phyloP scores from a whole-genome alignment of 2,797 vertebrate genomes.

The Podarcis siculus region DNA sequence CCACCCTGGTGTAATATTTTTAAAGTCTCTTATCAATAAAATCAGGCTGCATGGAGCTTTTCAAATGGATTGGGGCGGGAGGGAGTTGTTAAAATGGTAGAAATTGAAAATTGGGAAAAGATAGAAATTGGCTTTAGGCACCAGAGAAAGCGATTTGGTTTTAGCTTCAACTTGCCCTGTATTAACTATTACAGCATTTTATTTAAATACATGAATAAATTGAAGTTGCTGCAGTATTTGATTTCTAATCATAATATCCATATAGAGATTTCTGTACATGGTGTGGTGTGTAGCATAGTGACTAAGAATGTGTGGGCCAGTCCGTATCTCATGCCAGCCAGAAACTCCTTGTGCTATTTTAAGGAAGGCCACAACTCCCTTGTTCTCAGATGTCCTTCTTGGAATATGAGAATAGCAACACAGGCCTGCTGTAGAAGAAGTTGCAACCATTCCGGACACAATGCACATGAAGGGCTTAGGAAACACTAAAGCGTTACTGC shows the following conservation, averaged over 20 bases:
- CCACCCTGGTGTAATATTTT: not conserved
- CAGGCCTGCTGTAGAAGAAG: not conserved
- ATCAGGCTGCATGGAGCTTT: slow-evolving; percentile 21
- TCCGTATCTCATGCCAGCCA: not conserved
- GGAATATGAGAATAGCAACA: not conserved
- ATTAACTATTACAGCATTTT: slow-evolving; percentile 17
- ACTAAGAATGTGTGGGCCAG: not conserved
- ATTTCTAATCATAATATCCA: not conserved
- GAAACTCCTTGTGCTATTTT: not conserved
- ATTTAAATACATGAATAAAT: slow-evolving; percentile 13
- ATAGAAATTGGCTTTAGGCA: slow-evolving; percentile 4
- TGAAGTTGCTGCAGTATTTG: not conserved
- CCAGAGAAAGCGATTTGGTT: slow-evolving; percentile 11
- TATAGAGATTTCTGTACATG: not conserved
- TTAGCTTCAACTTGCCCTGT: not conserved
- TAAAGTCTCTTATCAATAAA: slow-evolving; percentile 28
- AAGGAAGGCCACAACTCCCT: not conserved
- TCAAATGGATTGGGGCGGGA: slow-evolving; percentile 9
- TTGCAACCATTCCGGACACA: not conserved
- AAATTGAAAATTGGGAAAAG: slow-evolving; percentile 18
- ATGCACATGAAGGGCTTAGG: not conserved
- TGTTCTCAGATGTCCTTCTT: not conserved
- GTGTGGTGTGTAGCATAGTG: not conserved
- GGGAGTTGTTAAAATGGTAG: slow-evolving; percentile 2
- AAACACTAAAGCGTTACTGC: not conserved